phyloP scores from a whole-genome alignment of 2,797 vertebrate species.

The Garrulus glandarius region DNA sequence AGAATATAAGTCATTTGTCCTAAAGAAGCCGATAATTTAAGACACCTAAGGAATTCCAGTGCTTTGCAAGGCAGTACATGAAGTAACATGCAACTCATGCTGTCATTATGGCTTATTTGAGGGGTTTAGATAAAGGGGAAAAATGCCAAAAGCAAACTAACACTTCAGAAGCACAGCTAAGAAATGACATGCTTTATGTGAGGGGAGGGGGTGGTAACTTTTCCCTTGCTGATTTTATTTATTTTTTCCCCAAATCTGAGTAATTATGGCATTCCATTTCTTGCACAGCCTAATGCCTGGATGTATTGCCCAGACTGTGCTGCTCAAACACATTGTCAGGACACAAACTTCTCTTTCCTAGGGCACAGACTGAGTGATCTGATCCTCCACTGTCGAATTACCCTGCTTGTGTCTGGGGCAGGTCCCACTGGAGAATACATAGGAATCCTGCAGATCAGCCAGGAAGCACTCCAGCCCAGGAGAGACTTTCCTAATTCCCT shows the following conservation, averaged over 20 bases:
- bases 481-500: slow-evolving; percentile 42
- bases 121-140: slow-evolving; percentile 46
- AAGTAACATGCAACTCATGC: slow-evolving; percentile 37
- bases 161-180: slow-evolving; percentile 47
- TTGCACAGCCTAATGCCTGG: background rate
- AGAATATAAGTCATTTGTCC: background rate
- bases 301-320: background rate
- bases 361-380: background rate
- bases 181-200: slow-evolving; percentile 5
- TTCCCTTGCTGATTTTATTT: background rate
- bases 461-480: slow-evolving; percentile 35
- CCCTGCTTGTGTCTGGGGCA: slow-evolving; percentile 10
- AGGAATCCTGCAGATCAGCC: slow-evolving; percentile 35
- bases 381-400: background rate
- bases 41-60: slow-evolving; percentile 28
- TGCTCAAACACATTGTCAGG: background rate
- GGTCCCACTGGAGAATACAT: background rate
- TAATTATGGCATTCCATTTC: slow-evolving; percentile 2
- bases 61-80: slow-evolving; percentile 33
- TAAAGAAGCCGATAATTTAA: slow-evolving; percentile 31
- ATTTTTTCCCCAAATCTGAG: background rate
- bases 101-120: slow-evolving; percentile 61
- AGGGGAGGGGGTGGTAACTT: background rate
- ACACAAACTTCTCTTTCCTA: background rate
- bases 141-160: slow-evolving; percentile 65